Conservation (phyloP, 2,113 vertebrate species). For the Burhinus oedicnemus region DNA sequence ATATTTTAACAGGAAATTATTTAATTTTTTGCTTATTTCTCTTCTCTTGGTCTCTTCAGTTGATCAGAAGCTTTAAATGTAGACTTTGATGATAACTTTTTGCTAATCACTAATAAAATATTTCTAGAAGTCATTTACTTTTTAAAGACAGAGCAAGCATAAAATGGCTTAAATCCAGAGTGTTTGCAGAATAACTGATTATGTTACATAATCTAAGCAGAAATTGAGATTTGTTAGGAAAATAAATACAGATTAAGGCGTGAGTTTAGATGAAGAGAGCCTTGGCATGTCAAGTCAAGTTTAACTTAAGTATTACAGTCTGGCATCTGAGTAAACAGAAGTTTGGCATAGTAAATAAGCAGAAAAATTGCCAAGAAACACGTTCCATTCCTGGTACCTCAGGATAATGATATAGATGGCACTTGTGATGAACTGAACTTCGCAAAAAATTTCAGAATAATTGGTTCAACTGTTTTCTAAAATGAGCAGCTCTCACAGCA, state of each 20-base stretch:
- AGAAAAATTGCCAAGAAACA: neutral
- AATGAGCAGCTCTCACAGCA: neutral
- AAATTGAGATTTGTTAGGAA: neutral
- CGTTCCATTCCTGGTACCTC: neutral
- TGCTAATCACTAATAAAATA: neutral
- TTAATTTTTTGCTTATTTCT: neutral
- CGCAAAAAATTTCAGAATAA: neutral
- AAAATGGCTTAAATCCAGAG: neutral
- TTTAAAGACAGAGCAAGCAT: neutral
- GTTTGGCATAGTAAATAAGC: neutral
- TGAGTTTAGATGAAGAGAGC: neutral
- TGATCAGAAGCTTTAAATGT: neutral
- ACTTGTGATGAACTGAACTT: neutral
- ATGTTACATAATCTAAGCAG: neutral
- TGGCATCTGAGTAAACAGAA: neutral
- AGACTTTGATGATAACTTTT: neutral
- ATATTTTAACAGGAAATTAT: neutral
- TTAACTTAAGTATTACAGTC: neutral
- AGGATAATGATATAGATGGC: neutral
- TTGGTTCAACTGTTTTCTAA: neutral
- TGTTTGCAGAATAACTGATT: neutral
- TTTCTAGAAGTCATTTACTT: neutral
- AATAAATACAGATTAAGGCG: neutral
- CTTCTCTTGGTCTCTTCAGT: neutral
- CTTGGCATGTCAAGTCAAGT: neutral